Percentiles rank a stretch among this genome's conserved stretches.
These are phyloP conservation scores for Discoglossus pictus DNA, from an alignment of 2,797 vertebrate species.

Conservation along the genomic window DNA sequence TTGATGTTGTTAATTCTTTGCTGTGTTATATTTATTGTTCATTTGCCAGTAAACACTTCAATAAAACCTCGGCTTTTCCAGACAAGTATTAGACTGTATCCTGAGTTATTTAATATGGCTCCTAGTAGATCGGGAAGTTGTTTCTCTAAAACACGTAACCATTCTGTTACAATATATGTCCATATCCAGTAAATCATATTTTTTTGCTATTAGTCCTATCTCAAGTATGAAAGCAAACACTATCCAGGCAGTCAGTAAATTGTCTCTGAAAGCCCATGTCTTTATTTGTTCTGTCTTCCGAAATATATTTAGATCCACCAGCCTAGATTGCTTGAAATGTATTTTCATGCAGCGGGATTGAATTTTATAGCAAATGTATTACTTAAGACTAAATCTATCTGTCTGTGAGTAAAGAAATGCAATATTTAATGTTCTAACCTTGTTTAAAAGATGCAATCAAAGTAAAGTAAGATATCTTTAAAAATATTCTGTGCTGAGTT, in stretches of 20 bases:
- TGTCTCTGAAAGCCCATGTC: conserved; percentile 59
- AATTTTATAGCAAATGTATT: conserved; percentile 60
- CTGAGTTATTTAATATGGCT: conserved; percentile 38
- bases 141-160: conserved; percentile 33
- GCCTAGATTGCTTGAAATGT: conserved; percentile 62
- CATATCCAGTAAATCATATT: conserved; percentile 62
- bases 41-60: conserved; percentile 42
- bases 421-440: conserved; percentile 64
- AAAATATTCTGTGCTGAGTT: neutral
- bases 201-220: conserved; percentile 59
- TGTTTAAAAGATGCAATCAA: conserved; percentile 52
- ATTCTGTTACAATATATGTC: conserved; percentile 54
- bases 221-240: conserved; percentile 60
- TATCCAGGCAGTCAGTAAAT: conserved; percentile 62
- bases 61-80: conserved; percentile 46
- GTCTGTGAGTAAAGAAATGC: conserved; percentile 61
- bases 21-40: conserved; percentile 37
- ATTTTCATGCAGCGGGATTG: conserved; percentile 64
- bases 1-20: conserved; percentile 47
- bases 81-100: neutral
- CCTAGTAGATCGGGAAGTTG: conserved; percentile 44
- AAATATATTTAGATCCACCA: conserved; percentile 63
- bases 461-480: neutral
- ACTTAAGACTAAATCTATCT: conserved; percentile 57
- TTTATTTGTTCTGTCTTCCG: conserved; percentile 65